Conservation (phyloP, 2,113 vertebrate species). For the Peromyscus maniculatus region DNA sequence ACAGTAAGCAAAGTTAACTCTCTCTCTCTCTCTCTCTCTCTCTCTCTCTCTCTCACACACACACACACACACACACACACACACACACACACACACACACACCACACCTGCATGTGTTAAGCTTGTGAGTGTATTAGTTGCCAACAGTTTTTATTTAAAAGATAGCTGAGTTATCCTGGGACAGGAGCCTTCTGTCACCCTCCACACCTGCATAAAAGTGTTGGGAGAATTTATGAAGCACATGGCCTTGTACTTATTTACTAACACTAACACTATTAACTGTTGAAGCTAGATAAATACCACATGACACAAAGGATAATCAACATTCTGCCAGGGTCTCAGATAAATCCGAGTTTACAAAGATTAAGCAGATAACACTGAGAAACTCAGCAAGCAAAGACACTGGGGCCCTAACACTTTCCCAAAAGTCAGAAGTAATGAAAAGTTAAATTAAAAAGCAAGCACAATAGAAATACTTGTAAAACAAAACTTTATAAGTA, state of each 20-base stretch:
- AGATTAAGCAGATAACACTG: conserved; percentile 84
- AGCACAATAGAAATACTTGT: conserved; percentile 74
- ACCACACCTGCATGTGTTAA: conserved; percentile 23
- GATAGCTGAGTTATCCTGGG: conserved; percentile 72
- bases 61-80: neutral
- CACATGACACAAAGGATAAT: conserved; percentile 81
- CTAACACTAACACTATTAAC: conserved; percentile 82
- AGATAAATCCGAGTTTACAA: conserved; percentile 83
- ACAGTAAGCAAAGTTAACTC: neutral
- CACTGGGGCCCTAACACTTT: conserved; percentile 75
- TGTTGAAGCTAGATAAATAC: conserved; percentile 87
- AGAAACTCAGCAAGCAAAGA: conserved; percentile 79
- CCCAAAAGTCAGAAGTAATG: conserved; percentile 74
- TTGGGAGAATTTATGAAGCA: conserved; percentile 64
- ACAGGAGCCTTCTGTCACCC: conserved; percentile 60
- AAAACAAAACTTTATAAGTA: conserved; percentile 67
- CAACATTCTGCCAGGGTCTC: conserved; percentile 81
- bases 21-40: fast-evolving
- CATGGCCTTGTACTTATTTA: conserved; percentile 73
- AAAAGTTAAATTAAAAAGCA: conserved; percentile 66
- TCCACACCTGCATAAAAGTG: conserved; percentile 84
- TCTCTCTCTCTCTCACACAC: neutral
- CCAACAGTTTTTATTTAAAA: conserved; percentile 77
- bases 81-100: conserved; percentile 10
- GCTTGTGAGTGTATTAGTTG: conserved; percentile 53